Base-by-base conservation (phyloP, 1,140 invertebrate species). In the Neodiprion lecontei region DNA sequence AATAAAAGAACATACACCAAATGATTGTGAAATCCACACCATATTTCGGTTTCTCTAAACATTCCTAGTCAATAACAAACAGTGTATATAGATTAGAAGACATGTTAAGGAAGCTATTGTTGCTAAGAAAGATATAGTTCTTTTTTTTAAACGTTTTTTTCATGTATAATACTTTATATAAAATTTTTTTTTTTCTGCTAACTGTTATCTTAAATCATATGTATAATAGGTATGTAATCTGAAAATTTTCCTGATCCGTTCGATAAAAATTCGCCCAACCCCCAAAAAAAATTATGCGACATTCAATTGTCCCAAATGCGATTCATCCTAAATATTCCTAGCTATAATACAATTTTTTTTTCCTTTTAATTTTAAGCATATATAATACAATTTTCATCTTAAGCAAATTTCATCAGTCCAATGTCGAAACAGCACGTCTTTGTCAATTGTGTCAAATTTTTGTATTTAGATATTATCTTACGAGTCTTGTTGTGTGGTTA, bases 61-160 rank as follows among this genome's bases (percentile, higher is more conserved):
- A 81, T 78, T 82, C 78, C 79, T 81, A 80, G 82, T 79, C 83
- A 82, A 83, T 85, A 86, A 84, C 79, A 82, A 84, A 72, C 53
- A 8, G 53, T 61, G 53, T 49, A 83, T 80, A 81, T 77, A 80
- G 76, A 79, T 81, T 17, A 85, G 85, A 86, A 86, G 85, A 87
- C 85, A 76, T 84, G 77, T 81, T 71, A 84, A 81, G 84, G 84
- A 84, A 85, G 83, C 79, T 78, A 79, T 76, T 81, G 83, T 82
- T 83, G 70, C 76, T 80, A 78, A 81, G 79, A 83, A 76, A 76
- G 81, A 79, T 8, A 21, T 69, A 69, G 40, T 14, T 69, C 61
- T 3, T 14, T 69, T 65, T 14, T 14, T 69, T 47, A 4, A 69
- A 69, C 17, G 12, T 65, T 21, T 21, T 65, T 1, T 65, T 14